Evolutionary conservation across 2,888 invertebrate species (phyloP), one percentile per base, ranked within the genome.

Genomic region (Ophion obscuratus): DNA sequence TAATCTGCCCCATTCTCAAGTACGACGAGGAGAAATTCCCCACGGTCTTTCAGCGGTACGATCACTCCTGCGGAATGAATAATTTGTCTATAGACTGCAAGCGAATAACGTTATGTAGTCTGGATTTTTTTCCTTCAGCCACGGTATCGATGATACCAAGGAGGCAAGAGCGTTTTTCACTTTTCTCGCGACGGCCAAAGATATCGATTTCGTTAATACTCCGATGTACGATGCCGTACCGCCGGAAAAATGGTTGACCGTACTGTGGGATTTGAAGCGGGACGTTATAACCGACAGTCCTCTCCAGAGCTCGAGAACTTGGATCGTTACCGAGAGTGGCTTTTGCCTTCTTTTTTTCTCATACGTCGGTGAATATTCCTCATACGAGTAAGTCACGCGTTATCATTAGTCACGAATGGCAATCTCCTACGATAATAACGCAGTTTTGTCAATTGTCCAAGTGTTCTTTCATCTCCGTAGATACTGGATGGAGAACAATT

Each of bases 1-100:
- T 97, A 0, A 95, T 97, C 74, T 97, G 97, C 88, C 96, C 96
- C 0, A 92, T 94, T 4, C 94, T 93, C 20, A 96, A 95, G 88
- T 91, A 96, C 59, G 96, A 96, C 89, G 93, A 94, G 61, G 92
- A 91, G 9, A 95, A 95, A 31, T 90, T 90, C 77, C 44, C 85
- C 0, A 24, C 77, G 24, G 90, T 90, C 67, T 89, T 90, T 24
- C 1, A 85, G 61, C 86, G 86, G 89, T 86, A 83, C 27, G 61
- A 20, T 75, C 47, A 68, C 4, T 61, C 10, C 40, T 9, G 40
- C 7, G 61, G 61, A 79, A 36, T 20, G 59, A 66, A 53, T 20
- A 6, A 36, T 44, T 31, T 67, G 36, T 9, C 2, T 20, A 61
- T 59, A n/a, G 40, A 9, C 40, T 40, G 40, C 6, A 40, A 40